A percentile compares a stretch with the other conserved stretches of the same genome.
Conservation (phyloP, 2,888 invertebrate species). For the Archips xylosteana region DNA sequence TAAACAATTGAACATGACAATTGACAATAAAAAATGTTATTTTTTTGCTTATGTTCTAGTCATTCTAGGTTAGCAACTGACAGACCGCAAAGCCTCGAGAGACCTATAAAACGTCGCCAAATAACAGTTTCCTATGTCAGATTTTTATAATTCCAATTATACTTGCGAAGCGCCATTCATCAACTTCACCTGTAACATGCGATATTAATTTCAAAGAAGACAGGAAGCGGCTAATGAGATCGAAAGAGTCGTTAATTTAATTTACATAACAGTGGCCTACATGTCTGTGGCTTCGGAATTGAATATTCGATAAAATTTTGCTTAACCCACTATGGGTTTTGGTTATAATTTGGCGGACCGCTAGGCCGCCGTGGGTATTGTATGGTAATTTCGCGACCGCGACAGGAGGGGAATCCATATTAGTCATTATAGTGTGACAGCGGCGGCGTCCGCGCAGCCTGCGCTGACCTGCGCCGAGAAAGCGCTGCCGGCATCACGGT, state of each 20-base stretch:
- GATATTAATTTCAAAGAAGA: conserved; percentile 50
- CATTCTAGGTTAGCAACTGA: conserved; percentile 13
- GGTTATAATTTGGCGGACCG: conserved; percentile 57
- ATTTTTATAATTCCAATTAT: conserved; percentile 40
- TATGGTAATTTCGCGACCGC: conserved; percentile 62
- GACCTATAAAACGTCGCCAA: conserved; percentile 20
- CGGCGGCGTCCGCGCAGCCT: conserved; percentile 44
- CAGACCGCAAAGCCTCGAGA: conserved; percentile 11
- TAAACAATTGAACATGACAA: neutral
- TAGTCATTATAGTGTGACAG: conserved; percentile 53
- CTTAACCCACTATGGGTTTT: conserved; percentile 49
- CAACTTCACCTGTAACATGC: conserved; percentile 49
- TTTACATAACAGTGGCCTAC: conserved; percentile 55
- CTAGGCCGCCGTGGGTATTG: conserved; percentile 60
- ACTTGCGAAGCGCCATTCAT: conserved; percentile 48
- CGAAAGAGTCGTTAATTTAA: conserved; percentile 56
- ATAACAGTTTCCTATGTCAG: conserved; percentile 29
- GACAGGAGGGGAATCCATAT: conserved; percentile 46
- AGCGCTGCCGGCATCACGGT: neutral
- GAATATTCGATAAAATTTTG: conserved; percentile 49
- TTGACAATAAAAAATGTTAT: neutral
- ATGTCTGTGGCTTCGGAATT: conserved; percentile 43
- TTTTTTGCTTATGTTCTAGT: neutral
- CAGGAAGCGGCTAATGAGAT: conserved; percentile 55
- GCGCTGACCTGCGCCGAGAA: conserved; percentile 28